Evolutionary conservation across 1,140 invertebrate species (phyloP).

Genomic region (Latrodectus geometricus): DNA sequence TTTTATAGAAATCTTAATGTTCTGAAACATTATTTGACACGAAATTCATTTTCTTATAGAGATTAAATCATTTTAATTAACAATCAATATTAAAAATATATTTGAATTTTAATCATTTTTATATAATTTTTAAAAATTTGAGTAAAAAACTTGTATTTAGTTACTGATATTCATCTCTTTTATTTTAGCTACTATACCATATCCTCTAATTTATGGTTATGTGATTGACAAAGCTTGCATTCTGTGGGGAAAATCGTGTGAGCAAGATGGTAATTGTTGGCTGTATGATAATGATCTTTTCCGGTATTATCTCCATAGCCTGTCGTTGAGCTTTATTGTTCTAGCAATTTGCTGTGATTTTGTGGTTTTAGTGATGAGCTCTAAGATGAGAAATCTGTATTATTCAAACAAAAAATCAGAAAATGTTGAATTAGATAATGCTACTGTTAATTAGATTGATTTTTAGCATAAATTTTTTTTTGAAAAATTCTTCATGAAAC

Average conservation of each 20-base stretch:
- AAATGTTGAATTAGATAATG: slow-evolving; percentile 8
- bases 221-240: slow-evolving; percentile 66
- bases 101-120: too few species aligned
- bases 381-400: slow-evolving; percentile 39
- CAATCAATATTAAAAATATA: too few species aligned
- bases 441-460: background rate
- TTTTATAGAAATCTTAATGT: too few species aligned
- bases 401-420: slow-evolving; percentile 28
- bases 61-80: too few species aligned
- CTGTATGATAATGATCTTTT: slow-evolving; percentile 65
- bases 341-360: slow-evolving; percentile 34
- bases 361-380: slow-evolving; percentile 39
- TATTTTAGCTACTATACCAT: slow-evolving; percentile 66
- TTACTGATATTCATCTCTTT: background rate
- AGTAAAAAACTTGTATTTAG: too few species aligned
- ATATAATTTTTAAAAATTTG: too few species aligned
- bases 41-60: too few species aligned
- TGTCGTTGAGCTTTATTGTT: slow-evolving; percentile 38
- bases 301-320: slow-evolving; percentile 53
- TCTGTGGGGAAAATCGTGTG: slow-evolving; percentile 65
- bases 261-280: slow-evolving; percentile 65
- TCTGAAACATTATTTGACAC: too few species aligned
- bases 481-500: too few species aligned
- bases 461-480: too few species aligned
- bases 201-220: slow-evolving; percentile 65